A percentile compares a stretch with the other conserved stretches of the same genome.
Conservation (phyloP, 1,140 invertebrate species). For the Magallana gigas region DNA sequence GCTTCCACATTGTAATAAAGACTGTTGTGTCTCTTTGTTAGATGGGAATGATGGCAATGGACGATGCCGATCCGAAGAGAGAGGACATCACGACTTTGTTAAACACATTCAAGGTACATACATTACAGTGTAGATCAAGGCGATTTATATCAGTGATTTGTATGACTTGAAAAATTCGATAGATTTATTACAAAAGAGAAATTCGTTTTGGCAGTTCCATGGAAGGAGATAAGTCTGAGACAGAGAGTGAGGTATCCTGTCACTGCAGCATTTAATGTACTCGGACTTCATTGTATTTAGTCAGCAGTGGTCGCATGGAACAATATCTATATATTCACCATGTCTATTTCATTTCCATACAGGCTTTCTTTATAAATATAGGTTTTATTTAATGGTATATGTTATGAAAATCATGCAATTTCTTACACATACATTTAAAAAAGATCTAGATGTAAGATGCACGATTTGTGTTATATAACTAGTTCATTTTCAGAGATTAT, state of each 20-base stretch:
- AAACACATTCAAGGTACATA: conserved; percentile 60
- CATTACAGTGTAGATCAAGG: no score
- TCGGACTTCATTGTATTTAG: not conserved
- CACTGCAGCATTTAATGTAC: not conserved
- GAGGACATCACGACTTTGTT: conserved; percentile 57
- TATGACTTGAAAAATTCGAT: no score
- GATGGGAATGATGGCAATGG: conserved; percentile 64
- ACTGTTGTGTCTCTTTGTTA: conserved; percentile 29
- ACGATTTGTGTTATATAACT: not conserved
- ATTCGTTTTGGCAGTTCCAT: not conserved
- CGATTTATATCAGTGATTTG: no score
- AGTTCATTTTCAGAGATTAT: not conserved
- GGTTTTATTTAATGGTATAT: no score
- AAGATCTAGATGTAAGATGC: no score
- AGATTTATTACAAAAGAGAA: not conserved
- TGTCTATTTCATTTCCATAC: not conserved
- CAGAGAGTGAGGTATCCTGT: not conserved
- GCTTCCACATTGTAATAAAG: no score
- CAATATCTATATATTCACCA: not conserved
- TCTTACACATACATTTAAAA: no score
- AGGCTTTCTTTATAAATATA: not conserved
- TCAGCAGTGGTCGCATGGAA: not conserved
- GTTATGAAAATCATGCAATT: no score
- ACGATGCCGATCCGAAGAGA: conserved; percentile 51
- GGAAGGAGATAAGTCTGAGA: not conserved